A percentile compares a stretch with the other conserved stretches of the same genome.
Evolutionary conservation across 1,140 invertebrate genomes (phyloP).

Genomic region (Drosophila kohkoa): DNA sequence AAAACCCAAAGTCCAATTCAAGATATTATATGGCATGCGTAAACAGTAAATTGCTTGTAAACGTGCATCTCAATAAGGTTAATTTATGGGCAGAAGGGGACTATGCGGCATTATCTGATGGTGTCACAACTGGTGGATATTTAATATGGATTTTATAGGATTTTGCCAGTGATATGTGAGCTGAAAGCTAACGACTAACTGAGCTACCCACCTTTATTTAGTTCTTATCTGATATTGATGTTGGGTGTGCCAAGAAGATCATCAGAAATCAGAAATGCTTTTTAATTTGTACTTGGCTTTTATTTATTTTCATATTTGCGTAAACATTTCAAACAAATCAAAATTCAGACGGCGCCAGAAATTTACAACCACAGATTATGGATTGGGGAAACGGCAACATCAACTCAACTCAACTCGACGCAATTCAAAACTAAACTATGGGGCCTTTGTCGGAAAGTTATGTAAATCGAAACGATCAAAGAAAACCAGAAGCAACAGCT

Average conservation of each 20-base stretch:
- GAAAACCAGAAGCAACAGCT: constrained; percentile 27
- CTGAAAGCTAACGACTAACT: constrained; percentile 24
- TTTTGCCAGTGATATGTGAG: constrained; percentile 40
- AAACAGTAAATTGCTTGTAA: constrained; percentile 78
- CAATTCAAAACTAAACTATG: constrained; percentile 22
- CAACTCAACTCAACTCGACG: constrained; percentile 9
- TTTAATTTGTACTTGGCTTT: constrained; percentile 39
- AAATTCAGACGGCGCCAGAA: constrained; percentile 77
- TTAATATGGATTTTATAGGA: constrained; percentile 64
- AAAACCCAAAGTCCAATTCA: constrained; percentile 38
- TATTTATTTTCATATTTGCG: constrained; percentile 75
- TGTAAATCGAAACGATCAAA: constrained; percentile 73
- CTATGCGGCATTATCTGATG: constrained; percentile 67
- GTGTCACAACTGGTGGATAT: constrained; percentile 66
- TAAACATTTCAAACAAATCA: constrained; percentile 65
- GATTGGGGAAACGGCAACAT: constrained; percentile 15
- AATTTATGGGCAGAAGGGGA: constrained; percentile 37
- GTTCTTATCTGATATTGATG: constrained; percentile 29
- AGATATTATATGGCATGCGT: constrained; percentile 69
- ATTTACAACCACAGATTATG: constrained; percentile 46
- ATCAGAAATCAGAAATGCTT: neutral
- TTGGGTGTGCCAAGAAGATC: constrained; percentile 35
- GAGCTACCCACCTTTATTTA: neutral
- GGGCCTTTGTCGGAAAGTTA: constrained; percentile 74
- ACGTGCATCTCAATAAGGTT: constrained; percentile 68